Evolutionary conservation across 2,888 invertebrate species (phyloP), one percentile per base, ranked within the genome.

Genomic region (Galeopsomyia nigrocyanea): DNA sequence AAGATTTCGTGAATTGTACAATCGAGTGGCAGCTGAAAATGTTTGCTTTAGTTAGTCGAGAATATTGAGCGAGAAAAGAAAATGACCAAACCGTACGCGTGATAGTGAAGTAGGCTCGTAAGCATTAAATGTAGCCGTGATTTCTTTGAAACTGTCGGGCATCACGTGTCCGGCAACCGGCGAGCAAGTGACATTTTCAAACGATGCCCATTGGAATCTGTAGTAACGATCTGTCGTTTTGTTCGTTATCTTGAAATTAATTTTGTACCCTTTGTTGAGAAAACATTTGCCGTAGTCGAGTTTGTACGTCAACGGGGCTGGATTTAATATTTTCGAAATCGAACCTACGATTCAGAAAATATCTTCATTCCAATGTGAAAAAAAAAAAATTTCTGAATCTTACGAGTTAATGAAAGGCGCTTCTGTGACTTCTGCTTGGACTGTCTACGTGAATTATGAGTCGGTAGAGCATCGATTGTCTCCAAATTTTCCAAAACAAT

Each of bases 111-210:
- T 82, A 0, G 89, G 87, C 62, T 84, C 82, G n/a, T 82, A 81
- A 9, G 89, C 81, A 64, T 87, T 84, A 80, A 90, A 89, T 0
- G 88, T 88, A 1, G 88, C 88, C 9, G 88, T 83, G 22, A 90
- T 81, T 71, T 89, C 88, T 78, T 90, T 91, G 55, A 80, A 81
- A 55, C 83, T 82, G 9, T 81, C 80, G 3, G 85, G 84, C 72
- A 82, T 84, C 50, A 89, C 79, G 80, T 89, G 88, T 6, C 89
- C 89, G 10, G 86, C 79, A 13, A 82, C 78, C 7, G 91, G 91
- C 14, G 86, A 84, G 79, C 90, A 90, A 47, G 82, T 84, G 2
- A 91, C 73, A 70, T 86, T 78, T 1, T 79, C 74, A 74, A 82
- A 79, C 2, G 71, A 64, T 5, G 70, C 69, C 82, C 88, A 88